Conservation (phyloP, 1,140 invertebrate genomes). For the Mylabris phalerata region DNA sequence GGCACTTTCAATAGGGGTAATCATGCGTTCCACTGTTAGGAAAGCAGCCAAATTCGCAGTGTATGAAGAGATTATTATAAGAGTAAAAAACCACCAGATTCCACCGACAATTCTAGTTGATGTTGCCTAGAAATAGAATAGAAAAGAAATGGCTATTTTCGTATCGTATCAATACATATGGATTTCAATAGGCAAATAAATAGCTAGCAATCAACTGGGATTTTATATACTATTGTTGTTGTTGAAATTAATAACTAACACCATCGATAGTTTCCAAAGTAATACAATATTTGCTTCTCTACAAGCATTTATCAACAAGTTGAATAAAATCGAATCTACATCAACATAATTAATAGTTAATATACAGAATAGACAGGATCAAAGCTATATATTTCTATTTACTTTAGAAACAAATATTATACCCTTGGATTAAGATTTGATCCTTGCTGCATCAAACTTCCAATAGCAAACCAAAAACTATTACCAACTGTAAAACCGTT, state of each 20-base stretch:
- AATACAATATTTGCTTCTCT: too few species aligned
- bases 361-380: too few species aligned
- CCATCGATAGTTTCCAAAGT: too few species aligned
- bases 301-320: too few species aligned
- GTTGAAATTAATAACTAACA: background rate
- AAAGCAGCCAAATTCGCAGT: constrained; percentile 85
- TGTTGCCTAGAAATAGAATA: constrained; percentile 46
- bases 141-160: too few species aligned
- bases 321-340: too few species aligned
- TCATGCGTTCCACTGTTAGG: constrained; percentile 79
- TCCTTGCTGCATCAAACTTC: constrained; percentile 78
- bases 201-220: too few species aligned
- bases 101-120: constrained; percentile 69
- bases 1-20: constrained; percentile 77
- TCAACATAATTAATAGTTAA: too few species aligned
- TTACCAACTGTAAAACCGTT: constrained; percentile 66
- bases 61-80: constrained; percentile 84
- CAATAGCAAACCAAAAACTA: constrained; percentile 75
- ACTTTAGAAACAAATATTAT: too few species aligned
- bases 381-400: too few species aligned
- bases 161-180: too few species aligned
- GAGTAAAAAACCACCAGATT: constrained; percentile 86
- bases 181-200: too few species aligned
- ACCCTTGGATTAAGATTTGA: constrained; percentile 68
- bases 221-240: background rate